A percentile compares a stretch with the other conserved stretches of the same genome.
Conservation (phyloP, 1,140 invertebrate genomes). For the Dendroctonus valens region DNA sequence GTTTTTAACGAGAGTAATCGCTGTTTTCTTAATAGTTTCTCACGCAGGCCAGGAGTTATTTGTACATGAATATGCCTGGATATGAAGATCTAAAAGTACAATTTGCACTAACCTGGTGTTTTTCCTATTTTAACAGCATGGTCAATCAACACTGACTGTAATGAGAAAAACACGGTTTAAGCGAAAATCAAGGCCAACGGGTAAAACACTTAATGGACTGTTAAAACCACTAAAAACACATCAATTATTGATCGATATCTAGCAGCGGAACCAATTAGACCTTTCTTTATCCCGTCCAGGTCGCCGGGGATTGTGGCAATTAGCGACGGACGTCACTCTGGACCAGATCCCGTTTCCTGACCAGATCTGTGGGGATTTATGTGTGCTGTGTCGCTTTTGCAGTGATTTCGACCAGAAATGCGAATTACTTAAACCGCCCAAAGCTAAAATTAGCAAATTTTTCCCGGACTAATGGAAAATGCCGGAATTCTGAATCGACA, state of each 20-base stretch:
- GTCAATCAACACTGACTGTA: too few relatives aligned
- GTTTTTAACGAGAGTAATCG: too few relatives aligned
- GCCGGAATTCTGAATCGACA: too few relatives aligned
- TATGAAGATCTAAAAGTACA: too few relatives aligned
- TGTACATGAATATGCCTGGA: too few relatives aligned
- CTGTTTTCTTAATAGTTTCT: too few relatives aligned
- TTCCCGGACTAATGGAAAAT: too few relatives aligned
- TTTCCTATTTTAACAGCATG: too few relatives aligned
- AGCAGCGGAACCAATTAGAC: conserved; percentile 16
- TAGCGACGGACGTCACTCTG: conserved; percentile 13
- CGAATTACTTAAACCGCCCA: too few relatives aligned
- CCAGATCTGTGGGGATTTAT: conserved; percentile 3
- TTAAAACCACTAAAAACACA: conserved; percentile 15
- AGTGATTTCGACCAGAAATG: conserved; percentile 2
- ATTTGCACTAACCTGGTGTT: too few relatives aligned
- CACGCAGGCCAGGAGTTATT: too few relatives aligned
- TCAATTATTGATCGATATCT: conserved; percentile 17
- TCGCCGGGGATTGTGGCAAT: conserved; percentile 18
- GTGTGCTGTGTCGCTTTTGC: neutral
- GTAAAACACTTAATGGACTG: neutral
- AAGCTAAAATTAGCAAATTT: too few relatives aligned
- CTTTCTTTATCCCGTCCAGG: conserved; percentile 22
- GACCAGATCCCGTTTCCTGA: neutral
- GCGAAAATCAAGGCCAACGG: neutral
- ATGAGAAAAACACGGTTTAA: neutral